A percentile compares a stretch with the other conserved stretches of the same genome.
phyloP scores from a whole-genome alignment of 2,888 invertebrate species.

The Plagodis dolabraria region DNA sequence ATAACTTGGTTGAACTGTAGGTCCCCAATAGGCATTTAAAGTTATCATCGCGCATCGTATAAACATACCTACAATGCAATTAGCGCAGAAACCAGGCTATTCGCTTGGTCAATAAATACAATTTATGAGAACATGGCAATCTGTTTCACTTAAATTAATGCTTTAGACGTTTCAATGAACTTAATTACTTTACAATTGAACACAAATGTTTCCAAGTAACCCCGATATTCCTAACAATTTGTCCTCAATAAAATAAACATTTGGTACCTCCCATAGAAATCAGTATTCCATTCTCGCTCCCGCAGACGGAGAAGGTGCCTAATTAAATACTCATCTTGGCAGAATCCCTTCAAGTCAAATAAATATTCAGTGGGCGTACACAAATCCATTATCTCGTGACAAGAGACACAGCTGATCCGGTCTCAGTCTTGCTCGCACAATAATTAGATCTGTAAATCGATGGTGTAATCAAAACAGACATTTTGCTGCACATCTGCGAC shows the following conservation, averaged over 20 bases:
- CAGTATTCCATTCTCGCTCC: constrained; percentile 32
- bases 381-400: constrained; percentile 67
- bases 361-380: constrained; percentile 56
- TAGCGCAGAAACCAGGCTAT: too few relatives aligned
- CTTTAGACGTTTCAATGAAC: too few relatives aligned
- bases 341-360: constrained; percentile 52
- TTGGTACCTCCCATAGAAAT: constrained; percentile 18
- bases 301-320: constrained; percentile 40
- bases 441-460: constrained; percentile 76
- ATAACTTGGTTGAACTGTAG: too few relatives aligned
- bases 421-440: constrained; percentile 48
- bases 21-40: too few relatives aligned
- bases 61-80: too few relatives aligned
- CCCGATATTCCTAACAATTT: constrained; percentile 15
- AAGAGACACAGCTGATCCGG: constrained; percentile 62
- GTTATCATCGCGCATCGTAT: too few relatives aligned
- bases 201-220: constrained; percentile 14
- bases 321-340: constrained; percentile 49
- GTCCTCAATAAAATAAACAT: constrained; percentile 14
- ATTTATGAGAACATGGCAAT: too few relatives aligned
- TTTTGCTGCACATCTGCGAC: constrained; percentile 74
- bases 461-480: constrained; percentile 76
- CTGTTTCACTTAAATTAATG: too few relatives aligned
- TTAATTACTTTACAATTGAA: background rate
- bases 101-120: too few relatives aligned